Conservation (phyloP, 2,797 vertebrate species). For the Limosa lapponica region DNA sequence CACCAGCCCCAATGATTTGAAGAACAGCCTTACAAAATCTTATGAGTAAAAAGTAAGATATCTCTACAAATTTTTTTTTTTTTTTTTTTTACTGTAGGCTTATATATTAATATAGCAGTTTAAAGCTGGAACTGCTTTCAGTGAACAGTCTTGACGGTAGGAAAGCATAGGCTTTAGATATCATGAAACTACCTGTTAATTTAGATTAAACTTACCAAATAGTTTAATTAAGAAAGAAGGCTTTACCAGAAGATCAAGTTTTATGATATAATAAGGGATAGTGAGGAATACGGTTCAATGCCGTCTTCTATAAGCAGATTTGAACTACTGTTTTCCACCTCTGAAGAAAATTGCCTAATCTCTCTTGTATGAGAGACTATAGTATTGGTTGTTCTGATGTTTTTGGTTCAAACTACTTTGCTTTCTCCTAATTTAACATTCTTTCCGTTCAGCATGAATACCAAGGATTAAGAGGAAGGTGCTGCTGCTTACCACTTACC, state of each 20-base stretch:
- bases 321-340: not conserved
- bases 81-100: not conserved
- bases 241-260: not conserved
- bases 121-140: not conserved
- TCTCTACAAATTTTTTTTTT: not conserved
- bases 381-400: not conserved
- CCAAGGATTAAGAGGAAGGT: not conserved
- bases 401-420: not conserved
- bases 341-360: not conserved
- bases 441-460: not conserved
- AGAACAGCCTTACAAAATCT: not conserved
- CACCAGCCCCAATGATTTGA: not conserved
- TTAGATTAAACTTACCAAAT: not conserved
- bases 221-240: not conserved
- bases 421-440: not conserved
- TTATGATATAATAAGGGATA: not conserved
- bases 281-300: not conserved
- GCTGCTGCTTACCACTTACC: not conserved
- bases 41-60: not conserved
- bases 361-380: not conserved
- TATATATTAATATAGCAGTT: not conserved
- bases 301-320: not conserved
- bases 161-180: not conserved
- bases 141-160: not conserved
- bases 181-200: not conserved